Evolutionary conservation across 2,888 invertebrate species (phyloP).

Genomic region (Dicyrtomina minuta): DNA sequence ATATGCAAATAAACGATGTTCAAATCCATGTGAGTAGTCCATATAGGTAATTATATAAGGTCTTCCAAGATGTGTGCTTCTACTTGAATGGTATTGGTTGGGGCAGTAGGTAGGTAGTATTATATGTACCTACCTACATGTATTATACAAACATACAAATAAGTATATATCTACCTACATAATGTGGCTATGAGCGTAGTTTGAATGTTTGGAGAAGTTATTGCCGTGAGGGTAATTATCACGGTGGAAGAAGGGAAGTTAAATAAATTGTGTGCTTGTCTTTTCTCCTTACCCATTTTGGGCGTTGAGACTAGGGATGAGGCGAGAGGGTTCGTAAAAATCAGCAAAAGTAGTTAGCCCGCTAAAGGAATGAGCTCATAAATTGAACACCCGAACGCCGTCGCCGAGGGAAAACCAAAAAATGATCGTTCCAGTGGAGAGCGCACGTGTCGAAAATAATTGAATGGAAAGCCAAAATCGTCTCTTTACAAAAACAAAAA

Average conservation of each 20-base stretch:
- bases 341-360: conserved; percentile 33
- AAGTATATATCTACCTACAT: too few species aligned
- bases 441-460: conserved; percentile 32
- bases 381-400: conserved; percentile 23
- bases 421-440: conserved; percentile 12
- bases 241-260: conserved; percentile 21
- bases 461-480: conserved; percentile 26
- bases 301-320: conserved; percentile 19
- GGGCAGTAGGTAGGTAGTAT: background rate
- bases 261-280: conserved; percentile 17
- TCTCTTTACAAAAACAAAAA: background rate
- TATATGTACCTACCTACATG: background rate
- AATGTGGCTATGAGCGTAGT: too few species aligned
- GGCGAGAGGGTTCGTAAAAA: conserved; percentile 26
- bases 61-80: too few species aligned
- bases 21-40: too few species aligned
- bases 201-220: conserved; percentile 9
- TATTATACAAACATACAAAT: too few species aligned
- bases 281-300: conserved; percentile 18
- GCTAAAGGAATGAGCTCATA: conserved; percentile 33
- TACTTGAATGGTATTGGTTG: background rate
- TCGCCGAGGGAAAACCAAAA: conserved; percentile 17
- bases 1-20: too few species aligned
- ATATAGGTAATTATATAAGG: too few species aligned
- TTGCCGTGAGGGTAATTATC: conserved; percentile 17